Percentiles rank a stretch among this genome's conserved stretches.
Conservation (phyloP, 2,888 invertebrate genomes). For the Agrochola circellaris region DNA sequence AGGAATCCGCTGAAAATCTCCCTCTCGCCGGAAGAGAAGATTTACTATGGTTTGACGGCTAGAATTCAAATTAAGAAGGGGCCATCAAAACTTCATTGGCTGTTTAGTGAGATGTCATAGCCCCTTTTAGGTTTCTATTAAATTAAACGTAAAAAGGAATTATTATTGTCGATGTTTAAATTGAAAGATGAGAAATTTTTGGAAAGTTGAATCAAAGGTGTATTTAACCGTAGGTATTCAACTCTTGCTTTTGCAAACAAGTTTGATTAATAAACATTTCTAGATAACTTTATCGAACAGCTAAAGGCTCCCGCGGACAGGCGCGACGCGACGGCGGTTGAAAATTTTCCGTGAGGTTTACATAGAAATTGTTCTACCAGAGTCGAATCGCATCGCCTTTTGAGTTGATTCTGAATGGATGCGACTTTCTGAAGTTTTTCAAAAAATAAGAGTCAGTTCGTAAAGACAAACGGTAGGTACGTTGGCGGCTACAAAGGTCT, state of each 20-base stretch:
- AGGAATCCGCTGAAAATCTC: constrained; percentile 53
- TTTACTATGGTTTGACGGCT: constrained; percentile 50
- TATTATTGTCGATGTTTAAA: constrained; percentile 10
- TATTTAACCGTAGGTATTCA: neutral
- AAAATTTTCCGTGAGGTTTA: no score
- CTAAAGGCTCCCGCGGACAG: neutral
- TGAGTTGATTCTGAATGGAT: neutral
- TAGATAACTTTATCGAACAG: neutral
- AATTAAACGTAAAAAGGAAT: constrained; percentile 28
- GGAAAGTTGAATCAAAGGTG: neutral
- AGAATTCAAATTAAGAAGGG: constrained; percentile 57
- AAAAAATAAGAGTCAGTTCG: neutral
- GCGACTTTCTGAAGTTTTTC: neutral
- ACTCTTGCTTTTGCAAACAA: neutral
- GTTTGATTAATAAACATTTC: neutral
- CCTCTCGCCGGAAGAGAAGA: constrained; percentile 18
- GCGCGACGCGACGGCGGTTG: no score
- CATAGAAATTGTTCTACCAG: no score
- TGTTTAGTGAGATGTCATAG: constrained; percentile 40
- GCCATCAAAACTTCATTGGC: constrained; percentile 58
- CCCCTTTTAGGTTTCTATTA: constrained; percentile 31
- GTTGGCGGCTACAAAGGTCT: neutral
- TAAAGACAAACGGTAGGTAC: neutral
- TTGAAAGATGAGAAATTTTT: constrained; percentile 2
- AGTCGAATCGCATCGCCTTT: no score